Base-by-base conservation (phyloP, 2,888 invertebrate species). In the Ophioninae sp. region DNA sequence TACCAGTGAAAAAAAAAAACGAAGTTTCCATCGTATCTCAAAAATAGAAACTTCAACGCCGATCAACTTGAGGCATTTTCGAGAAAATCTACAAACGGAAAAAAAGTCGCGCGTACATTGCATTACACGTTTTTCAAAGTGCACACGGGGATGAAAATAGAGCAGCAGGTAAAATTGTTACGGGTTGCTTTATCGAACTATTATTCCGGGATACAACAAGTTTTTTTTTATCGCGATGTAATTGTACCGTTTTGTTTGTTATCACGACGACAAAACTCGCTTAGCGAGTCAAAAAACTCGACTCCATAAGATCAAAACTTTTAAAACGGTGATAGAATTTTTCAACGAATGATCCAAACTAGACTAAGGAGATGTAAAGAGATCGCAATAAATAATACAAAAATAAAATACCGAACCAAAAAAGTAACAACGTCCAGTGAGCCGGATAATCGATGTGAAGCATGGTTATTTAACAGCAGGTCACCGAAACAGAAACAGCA, bases 401-500 rank as follows among this genome's bases (percentile, higher is more conserved):
- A 17, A 50, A 50, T 50, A 50, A 50, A 50, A 50, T 17, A 10
- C 17, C 50, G 50, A 3, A 17, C 17, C 17, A 0, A 5, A 44
- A 41, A 41, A 41, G 8, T 41, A 41, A 6, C 41, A 50, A 50
- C 20, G 20, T 59, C 10, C 3, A 6, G 59, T 6, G 1, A 13
- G 21, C 23, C 17, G 6, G 17, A 61, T 61, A 37, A 30, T n/a
- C 6, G 20, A n/a, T 56, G 30, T 23, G 44, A 10, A 75, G 30
- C 5, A 37, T 50, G 7, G 20, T 67, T 57, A 69, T 77, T 65
- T 72, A 21, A n/a, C 20, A 41, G 8, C 67, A 85, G 87, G 85
- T 83, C 39, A 83, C 41, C 83, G 81, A 59, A 85, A 81, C 74
- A 78, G 77, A 74, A 77, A 57, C 64, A 81, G 69, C 65, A 50